Base-by-base conservation (phyloP, 2,888 invertebrate species). In the Drosophila kuntzei region DNA sequence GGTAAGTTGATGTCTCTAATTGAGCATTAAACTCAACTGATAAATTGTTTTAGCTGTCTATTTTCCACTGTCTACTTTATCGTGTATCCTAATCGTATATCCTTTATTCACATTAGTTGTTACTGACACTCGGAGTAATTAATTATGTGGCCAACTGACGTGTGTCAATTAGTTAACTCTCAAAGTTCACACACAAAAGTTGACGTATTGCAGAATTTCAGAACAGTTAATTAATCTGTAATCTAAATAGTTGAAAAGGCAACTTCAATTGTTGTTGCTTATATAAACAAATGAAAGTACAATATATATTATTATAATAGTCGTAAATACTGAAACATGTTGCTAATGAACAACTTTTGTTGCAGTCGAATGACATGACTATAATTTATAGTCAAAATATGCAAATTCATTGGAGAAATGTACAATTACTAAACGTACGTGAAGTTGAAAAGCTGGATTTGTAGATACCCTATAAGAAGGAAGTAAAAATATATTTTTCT, bases 91-190 rank as follows among this genome's bases (percentile, higher is more conserved):
- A 16, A 32, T 46, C 18, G 1, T 12, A 44, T 36, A 25, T 54
- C 43, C 51, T 18, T 25, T 61, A 51, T 22, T 59, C 58, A 34
- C 32, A 18, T 20, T n/a, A 29, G 7, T 14, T 61, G 46, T 20
- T 29, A 25, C 51, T 61, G 66, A 50, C 57, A 43, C 39, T 36
- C 25, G 14, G 20, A 39, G 36, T 74, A 74, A 74, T 74, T 74
- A 74, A 74, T 74, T 70, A 61, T 49, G 51, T 63, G 57, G 49
- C 70, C 76, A 79, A 79, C 69, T 79, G 80, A 79, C 84, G 70
- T 70, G 55, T 68, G 80, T 69, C 84, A 83, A 80, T 83, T 80
- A 80, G 78, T 67, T 53, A 25, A 22, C 4, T 32, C 18, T 22
- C 14, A 29, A 29, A 57, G 54, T 65, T 57, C 14, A 50, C 7